Evolutionary conservation across 2,888 invertebrate genomes (phyloP).

Genomic region (Eudasyphora cyanicolor): DNA sequence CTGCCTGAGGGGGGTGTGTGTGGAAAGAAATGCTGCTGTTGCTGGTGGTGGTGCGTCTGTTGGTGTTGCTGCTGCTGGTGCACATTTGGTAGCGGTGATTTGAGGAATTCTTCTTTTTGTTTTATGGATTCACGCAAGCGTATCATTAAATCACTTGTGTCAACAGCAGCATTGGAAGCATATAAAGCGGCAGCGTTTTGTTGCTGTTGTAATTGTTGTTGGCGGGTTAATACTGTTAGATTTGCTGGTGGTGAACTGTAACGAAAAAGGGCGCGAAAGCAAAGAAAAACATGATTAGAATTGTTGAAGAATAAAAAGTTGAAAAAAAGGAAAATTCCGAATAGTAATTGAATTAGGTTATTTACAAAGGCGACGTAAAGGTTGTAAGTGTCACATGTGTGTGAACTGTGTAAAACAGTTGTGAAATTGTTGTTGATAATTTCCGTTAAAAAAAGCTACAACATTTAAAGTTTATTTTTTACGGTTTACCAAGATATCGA

Average conservation of each 20-base stretch:
- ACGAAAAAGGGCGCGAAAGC: constrained; percentile 40
- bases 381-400: too few relatives aligned
- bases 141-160: constrained; percentile 82
- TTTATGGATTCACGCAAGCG: constrained; percentile 91
- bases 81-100: constrained; percentile 82
- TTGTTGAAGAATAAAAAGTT: too few relatives aligned
- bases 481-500: too few relatives aligned
- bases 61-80: constrained; percentile 65
- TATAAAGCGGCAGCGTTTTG: constrained; percentile 64
- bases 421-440: too few relatives aligned
- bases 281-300: neutral
- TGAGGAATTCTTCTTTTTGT: constrained; percentile 93
- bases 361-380: too few relatives aligned
- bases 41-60: constrained; percentile 66
- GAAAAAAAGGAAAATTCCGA: too few relatives aligned
- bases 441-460: too few relatives aligned
- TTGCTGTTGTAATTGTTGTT: constrained; percentile 67
- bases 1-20: constrained; percentile 68
- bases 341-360: too few relatives aligned
- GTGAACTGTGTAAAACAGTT: too few relatives aligned
- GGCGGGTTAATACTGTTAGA: constrained; percentile 78
- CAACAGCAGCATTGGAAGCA: constrained; percentile 67
- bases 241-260: constrained; percentile 76
- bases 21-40: constrained; percentile 69
- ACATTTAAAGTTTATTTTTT: too few relatives aligned